A percentile compares a stretch with the other conserved stretches of the same genome.
Conservation (phyloP, 2,113 vertebrate genomes). For the Phaethornis superciliosus region DNA sequence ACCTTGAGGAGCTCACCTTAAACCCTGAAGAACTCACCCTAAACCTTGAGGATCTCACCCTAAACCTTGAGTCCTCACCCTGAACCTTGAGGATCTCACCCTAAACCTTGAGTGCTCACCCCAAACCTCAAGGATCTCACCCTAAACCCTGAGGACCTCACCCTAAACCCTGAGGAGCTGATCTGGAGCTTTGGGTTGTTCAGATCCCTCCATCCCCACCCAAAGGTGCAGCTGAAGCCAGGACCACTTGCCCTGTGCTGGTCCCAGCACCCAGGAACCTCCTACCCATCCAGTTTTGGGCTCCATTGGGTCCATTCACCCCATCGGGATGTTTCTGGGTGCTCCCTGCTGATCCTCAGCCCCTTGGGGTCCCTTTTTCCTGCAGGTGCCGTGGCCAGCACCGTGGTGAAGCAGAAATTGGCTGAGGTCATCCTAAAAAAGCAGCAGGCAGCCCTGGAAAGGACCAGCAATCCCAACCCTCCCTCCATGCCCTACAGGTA, state of each 20-base stretch:
- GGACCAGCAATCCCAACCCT: constrained; percentile 63
- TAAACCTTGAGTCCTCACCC: no score
- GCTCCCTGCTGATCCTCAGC: not conserved
- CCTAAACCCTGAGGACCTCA: no score
- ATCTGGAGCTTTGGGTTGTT: rapidly evolving
- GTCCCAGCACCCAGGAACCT: not conserved
- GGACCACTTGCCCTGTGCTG: rapidly evolving
- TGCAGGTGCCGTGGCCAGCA: constrained; percentile 91
- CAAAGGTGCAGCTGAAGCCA: not conserved
- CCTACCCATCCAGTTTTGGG: no score
- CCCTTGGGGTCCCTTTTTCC: rapidly evolving
- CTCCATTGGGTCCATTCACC: no score
- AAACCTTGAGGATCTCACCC: no score
- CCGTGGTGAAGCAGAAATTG: constrained; percentile 90
- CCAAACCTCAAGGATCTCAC: no score
- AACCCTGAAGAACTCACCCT: no score
- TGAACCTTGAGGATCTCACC: no score
- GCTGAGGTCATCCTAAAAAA: constrained; percentile 92
- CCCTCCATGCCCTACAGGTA: constrained; percentile 82
- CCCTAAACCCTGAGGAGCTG: no score
- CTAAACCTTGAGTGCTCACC: no score
- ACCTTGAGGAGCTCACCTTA: no score
- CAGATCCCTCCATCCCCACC: rapidly evolving
- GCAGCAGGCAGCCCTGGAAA: constrained; percentile 86
- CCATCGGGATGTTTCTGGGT: not conserved